These are phyloP conservation scores for Microtus pennsylvanicus DNA, from an alignment of 2,113 vertebrate species.

Conservation along the genomic window DNA sequence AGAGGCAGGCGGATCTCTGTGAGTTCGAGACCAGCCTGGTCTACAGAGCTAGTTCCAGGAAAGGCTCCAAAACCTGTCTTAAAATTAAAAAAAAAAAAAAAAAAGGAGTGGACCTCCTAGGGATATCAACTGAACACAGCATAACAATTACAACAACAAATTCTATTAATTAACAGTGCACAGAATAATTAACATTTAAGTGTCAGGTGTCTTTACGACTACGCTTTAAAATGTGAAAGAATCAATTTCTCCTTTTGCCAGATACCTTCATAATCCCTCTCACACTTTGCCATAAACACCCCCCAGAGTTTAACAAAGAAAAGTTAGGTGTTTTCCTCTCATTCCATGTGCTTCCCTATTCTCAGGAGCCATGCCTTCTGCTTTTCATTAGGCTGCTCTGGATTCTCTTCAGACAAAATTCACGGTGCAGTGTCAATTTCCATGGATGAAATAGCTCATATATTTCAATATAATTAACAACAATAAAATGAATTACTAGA, in stretches of 20 bases:
- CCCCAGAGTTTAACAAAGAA: not conserved
- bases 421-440: conserved; percentile 25
- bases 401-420: conserved; percentile 30
- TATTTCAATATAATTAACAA: conserved; percentile 61
- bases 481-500: not conserved
- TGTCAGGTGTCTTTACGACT: not conserved
- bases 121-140: not conserved
- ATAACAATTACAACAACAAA: not conserved
- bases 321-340: not conserved
- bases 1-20: too few species aligned
- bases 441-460: conserved; percentile 16
- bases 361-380: conserved; percentile 5
- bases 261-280: not conserved
- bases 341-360: conserved; percentile 45
- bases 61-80: too few species aligned
- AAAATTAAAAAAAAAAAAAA: too few species aligned
- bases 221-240: not conserved
- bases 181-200: not conserved
- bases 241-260: not conserved
- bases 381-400: conserved; percentile 38
- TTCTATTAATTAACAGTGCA: not conserved
- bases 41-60: too few species aligned
- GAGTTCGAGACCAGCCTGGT: too few species aligned
- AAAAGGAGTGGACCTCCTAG: not conserved
- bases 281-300: not conserved